phyloP scores from a whole-genome alignment of 2,888 invertebrate species.

The Gisinianus flammeolus region DNA sequence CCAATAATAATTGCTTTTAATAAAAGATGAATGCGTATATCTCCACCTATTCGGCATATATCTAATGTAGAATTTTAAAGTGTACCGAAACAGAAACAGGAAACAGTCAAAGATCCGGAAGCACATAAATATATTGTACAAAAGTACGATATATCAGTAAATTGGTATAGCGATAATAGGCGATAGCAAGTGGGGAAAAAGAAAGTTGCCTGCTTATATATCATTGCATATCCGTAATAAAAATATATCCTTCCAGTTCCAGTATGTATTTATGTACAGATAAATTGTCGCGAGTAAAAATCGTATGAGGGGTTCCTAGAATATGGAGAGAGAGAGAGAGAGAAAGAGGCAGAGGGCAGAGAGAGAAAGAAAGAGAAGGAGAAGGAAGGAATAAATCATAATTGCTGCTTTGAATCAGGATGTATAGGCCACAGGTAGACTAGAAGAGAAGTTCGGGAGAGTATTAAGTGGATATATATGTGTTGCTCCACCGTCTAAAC shows the following conservation, averaged over 20 bases:
- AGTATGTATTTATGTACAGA: not conserved
- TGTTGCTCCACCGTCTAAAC: not conserved
- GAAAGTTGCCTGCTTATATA: no score
- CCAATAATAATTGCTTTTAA: slow-evolving; percentile 28
- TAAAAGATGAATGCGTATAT: slow-evolving; percentile 35
- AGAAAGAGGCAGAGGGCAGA: not conserved
- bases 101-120: no score
- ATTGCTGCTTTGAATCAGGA: slow-evolving; percentile 24
- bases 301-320: not conserved
- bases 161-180: no score
- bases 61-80: no score
- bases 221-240: no score
- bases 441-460: not conserved
- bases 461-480: not conserved
- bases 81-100: not conserved
- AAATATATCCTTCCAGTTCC: no score
- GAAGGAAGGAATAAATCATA: slow-evolving; percentile 37
- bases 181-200: not conserved
- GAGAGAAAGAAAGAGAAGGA: not conserved
- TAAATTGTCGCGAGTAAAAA: not conserved
- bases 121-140: no score
- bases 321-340: not conserved
- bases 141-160: no score
- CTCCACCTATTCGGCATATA: no score
- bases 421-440: slow-evolving; percentile 37